phyloP scores from a whole-genome alignment of 2,113 vertebrate genomes.

The Corythornis cristatus region DNA sequence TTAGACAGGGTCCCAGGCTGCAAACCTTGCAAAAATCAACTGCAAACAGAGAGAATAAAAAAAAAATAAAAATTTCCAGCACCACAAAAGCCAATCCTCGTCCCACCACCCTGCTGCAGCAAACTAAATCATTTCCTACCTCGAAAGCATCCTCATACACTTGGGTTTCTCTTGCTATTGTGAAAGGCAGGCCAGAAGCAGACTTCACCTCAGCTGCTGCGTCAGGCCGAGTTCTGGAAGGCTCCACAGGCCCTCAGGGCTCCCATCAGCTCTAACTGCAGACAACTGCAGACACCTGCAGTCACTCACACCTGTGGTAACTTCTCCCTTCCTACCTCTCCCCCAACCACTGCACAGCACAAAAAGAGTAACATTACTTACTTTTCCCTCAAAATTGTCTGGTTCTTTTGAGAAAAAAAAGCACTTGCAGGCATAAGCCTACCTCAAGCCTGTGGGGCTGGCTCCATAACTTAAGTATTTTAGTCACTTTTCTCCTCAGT shows the following conservation, averaged over 20 bases:
- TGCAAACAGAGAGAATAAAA: background rate
- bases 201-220: background rate
- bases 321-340: background rate
- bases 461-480: too few species aligned
- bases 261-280: background rate
- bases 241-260: background rate
- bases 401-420: too few species aligned
- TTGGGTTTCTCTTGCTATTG: background rate
- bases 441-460: too few species aligned
- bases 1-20: background rate
- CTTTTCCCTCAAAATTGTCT: too few species aligned
- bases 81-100: fast-evolving
- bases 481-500: too few species aligned
- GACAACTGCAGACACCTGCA: background rate
- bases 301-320: fast-evolving
- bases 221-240: too few species aligned
- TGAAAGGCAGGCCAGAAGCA: fast-evolving
- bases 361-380: too few species aligned
- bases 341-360: background rate
- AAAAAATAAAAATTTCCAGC: background rate
- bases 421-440: too few species aligned
- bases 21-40: background rate
- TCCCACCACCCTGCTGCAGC: fast-evolving
- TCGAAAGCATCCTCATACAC: fast-evolving
- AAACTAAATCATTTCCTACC: background rate